Conservation (phyloP, 2,888 invertebrate genomes). For the Tuberolachnus salignus region DNA sequence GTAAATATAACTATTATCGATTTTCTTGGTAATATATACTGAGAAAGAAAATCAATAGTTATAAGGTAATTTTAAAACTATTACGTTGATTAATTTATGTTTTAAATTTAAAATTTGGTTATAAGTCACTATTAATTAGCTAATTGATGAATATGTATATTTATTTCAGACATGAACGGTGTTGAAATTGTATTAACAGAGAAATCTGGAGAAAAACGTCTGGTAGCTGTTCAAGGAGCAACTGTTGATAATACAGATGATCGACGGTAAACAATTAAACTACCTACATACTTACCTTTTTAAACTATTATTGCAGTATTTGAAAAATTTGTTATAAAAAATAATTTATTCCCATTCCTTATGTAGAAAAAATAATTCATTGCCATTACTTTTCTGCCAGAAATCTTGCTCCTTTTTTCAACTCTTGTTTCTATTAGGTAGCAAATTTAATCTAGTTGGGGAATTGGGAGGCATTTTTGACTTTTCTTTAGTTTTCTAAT, state of each 20-base stretch:
- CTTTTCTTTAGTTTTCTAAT: too few relatives aligned
- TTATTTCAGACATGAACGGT: constrained; percentile 47
- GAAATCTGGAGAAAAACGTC: constrained; percentile 51
- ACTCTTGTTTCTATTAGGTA: too few relatives aligned
- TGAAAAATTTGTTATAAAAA: too few relatives aligned
- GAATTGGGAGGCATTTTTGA: too few relatives aligned
- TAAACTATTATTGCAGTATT: too few relatives aligned
- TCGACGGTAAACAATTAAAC: constrained; percentile 32
- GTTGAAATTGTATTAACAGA: constrained; percentile 49
- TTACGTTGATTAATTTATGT: neutral
- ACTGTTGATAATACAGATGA: constrained; percentile 44
- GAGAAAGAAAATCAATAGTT: neutral
- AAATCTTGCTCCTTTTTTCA: too few relatives aligned
- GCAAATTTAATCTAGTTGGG: too few relatives aligned
- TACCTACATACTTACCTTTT: too few relatives aligned
- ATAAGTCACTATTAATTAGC: too few relatives aligned
- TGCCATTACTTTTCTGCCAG: too few relatives aligned
- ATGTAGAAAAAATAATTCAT: neutral
- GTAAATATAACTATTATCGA: neutral
- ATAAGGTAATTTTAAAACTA: neutral
- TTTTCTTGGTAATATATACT: neutral
- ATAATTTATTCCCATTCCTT: too few relatives aligned
- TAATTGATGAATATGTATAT: neutral
- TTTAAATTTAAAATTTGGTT: neutral
- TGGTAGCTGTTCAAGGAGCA: constrained; percentile 48